Base-by-base conservation (phyloP, 2,113 vertebrate species). In the Helogale parvula region DNA sequence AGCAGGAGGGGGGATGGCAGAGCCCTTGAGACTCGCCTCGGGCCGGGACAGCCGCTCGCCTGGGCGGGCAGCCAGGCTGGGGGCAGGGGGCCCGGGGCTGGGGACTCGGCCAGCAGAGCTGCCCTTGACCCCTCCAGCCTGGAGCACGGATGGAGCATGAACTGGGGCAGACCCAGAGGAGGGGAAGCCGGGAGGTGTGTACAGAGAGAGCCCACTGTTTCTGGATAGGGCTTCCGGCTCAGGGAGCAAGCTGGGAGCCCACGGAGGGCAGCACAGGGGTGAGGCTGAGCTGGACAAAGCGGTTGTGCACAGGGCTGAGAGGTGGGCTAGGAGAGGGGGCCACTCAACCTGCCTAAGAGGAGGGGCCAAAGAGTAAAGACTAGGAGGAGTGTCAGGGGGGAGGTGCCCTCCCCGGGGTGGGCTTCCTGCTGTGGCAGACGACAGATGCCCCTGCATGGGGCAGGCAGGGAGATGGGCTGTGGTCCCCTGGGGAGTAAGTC, bases 31-130 rank as follows among this genome's bases (percentile, higher is more conserved):
- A 98, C 88, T 54, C 1, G 90, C 96, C 96, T 97, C 29, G 0
- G 97, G 97, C 97, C 1, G 41, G 96, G 98, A 96, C 96, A 97
- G 97, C 97, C 92, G 66, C 93, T 92, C 0, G 41, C 84, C 95
- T 35, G 92, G 97, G 96, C 95, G 2, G 10, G 80, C 84, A 88
- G 98, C 96, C 97, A 97, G 96, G 69, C 83, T 84, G n/a, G 89
- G 92, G 94, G 71, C 17, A 14, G 50, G 33, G 76, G 35, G 50
- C 85, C 27, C 3, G 89, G 90, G 96, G 71, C 33, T 84, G 69
- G 96, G 84, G 80, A 83, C 80, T 85, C 65, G 71, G 96, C 80
- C 10, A 1, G 54, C n/a, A 94, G 71, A 88, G 65, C 74, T 82
- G 66, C 65, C 92, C 90, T 91, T 66, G 88, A 93, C 94, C 96